Conservation (phyloP, 2,888 invertebrate genomes). For the Nomada lathburiana region DNA sequence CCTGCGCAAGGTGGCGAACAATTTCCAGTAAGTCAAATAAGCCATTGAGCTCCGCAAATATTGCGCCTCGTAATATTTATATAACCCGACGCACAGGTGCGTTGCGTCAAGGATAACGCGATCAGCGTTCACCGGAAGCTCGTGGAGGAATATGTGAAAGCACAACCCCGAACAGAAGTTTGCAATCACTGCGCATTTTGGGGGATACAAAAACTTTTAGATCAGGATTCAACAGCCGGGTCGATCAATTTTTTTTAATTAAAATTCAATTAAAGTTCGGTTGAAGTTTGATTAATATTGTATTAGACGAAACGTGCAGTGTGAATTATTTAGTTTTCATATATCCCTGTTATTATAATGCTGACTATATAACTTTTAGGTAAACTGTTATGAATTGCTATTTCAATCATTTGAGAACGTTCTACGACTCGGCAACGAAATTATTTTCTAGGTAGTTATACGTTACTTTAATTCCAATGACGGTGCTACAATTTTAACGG, state of each 20-base stretch:
- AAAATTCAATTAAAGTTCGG: too few relatives aligned
- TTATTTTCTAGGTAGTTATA: too few relatives aligned
- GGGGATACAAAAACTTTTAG: not conserved
- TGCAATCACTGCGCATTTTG: not conserved
- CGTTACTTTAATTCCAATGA: too few relatives aligned
- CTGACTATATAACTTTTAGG: not conserved
- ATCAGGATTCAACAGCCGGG: not conserved
- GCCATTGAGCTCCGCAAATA: slow-evolving; percentile 36
- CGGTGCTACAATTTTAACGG: too few relatives aligned
- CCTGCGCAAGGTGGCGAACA: slow-evolving; percentile 22
- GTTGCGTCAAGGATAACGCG: slow-evolving; percentile 33
- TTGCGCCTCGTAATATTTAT: slow-evolving; percentile 39
- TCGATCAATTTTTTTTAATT: too few relatives aligned
- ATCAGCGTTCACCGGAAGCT: slow-evolving; percentile 20
- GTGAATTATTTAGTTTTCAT: not conserved
- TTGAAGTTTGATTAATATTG: too few relatives aligned
- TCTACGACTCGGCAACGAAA: too few relatives aligned
- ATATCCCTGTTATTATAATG: not conserved
- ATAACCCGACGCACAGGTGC: slow-evolving; percentile 22
- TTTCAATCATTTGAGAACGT: too few relatives aligned
- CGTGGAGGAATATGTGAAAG: slow-evolving; percentile 2
- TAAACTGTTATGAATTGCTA: too few relatives aligned
- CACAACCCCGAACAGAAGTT: not conserved
- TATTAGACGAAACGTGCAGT: too few relatives aligned
- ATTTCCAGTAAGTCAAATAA: slow-evolving; percentile 43